Evolutionary conservation across 2,888 invertebrate species (phyloP), one percentile per base, ranked within the genome.

Genomic region (Siphonodentalium dalli): DNA sequence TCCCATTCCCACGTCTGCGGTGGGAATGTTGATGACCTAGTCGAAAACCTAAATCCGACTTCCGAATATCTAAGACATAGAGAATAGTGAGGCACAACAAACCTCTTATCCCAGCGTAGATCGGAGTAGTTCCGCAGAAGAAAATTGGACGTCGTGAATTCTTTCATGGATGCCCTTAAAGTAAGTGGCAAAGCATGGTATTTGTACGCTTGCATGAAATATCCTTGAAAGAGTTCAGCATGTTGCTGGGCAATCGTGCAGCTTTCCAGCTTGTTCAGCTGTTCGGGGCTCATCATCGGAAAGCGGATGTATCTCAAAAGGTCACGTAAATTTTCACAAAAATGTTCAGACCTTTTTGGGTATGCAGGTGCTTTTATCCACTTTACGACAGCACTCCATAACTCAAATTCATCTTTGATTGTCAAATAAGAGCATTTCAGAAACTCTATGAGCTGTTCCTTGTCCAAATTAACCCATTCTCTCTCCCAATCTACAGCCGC

Each of bases 241-340:
- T 79, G 70, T 39, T 71, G 88, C 69, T 89, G 89, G 2, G 90
- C 89, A 6, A 96, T 83, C 0, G 92, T 90, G 15, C 88, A 89
- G 13, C 91, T 83, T 45, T 96, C 84, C 21, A 96, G 81, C 75
- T 91, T 89, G 3, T 92, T 91, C 62, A 97, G 80, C 81, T 97
- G 93, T 48, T 90, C 86, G 0, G 94, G 92, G 13, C 92, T 89
- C 94, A 97, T 96, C 93, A 95, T 95, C 1, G 96, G 93, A 82
- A 96, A 97, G 65, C 91, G 85, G 55, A 93, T 87, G 61, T 89
- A 88, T 0, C 88, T 85, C 85, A 94, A 90, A 0, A 92, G 88
- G 38, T 88, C 87, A 31, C 88, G 86, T 0, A 93, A 88, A 0
- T 93, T 83, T 3, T 87, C 85, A 55, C 88, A 87, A 42, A 72